Base-by-base conservation (phyloP, 2,113 vertebrate species). In the Noturus placidus region DNA sequence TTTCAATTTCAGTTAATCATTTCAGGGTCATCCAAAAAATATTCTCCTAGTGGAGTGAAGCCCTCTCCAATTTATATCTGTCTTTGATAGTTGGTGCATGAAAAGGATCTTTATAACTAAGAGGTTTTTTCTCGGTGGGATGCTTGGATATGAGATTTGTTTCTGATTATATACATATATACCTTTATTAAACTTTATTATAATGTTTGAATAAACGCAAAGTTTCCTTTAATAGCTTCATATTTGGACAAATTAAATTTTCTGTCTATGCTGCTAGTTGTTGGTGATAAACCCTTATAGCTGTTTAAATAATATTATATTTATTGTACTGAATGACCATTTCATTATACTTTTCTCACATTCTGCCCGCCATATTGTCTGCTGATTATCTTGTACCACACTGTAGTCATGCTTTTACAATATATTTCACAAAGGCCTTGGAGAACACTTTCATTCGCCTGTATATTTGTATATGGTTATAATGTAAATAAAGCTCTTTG, bases 1-100 rank as follows among this genome's bases (percentile, higher is more conserved):
- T 61, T 82, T 87, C 69, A 87, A 5, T 76, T 83, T 82, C 69
- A 63, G 80, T 87, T 72, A 77, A 76, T 77, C 80, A 82, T 83
- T 83, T 38, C 74, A 54, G 30, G 70, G 81, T 87, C 81, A 83
- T 77, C 22, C 57, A 67, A 63, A 42, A 77, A 20, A 33, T 35
- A 76, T 38, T 63, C 22, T 83, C 86, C 54, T 22, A 83, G 56
- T 83, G 30, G 33, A 74, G n/a, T 10, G 54, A 42, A 76, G 65
- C 35, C 67, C 25, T 30, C 5, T 54, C 50, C 5, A 50, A 30
- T 70, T 42, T 33, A 67, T 50, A 79, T 72, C 54, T 42, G 13
- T 82, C 20, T 63, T 78, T 78, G 38, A 86, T 77, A 50, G 74
- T 57, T 54, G 42, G 56, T 76, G 54, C 25, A 30, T 42, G 52